A percentile compares a stretch with the other conserved stretches of the same genome.
Evolutionary conservation across 2,797 vertebrate species (phyloP).

Genomic region (Arctocebus calabarensis): DNA sequence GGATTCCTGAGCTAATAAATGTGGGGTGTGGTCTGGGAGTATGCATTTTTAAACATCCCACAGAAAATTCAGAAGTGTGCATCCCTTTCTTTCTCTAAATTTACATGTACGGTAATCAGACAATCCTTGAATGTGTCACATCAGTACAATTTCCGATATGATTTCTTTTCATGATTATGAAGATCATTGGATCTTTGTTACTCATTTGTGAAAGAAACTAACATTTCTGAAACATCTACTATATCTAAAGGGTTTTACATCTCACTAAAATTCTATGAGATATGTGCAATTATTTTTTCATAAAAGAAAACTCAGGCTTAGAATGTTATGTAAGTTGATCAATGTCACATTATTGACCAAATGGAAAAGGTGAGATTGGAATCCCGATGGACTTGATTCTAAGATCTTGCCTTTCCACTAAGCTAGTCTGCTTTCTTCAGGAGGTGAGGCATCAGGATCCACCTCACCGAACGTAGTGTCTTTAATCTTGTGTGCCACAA

Average conservation of each 20-base stretch:
- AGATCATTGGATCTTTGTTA: background rate
- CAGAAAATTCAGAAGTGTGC: background rate
- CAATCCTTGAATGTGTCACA: background rate
- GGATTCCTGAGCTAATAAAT: background rate
- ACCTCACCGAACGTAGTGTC: background rate
- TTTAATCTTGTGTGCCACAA: background rate
- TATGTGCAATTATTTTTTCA: background rate
- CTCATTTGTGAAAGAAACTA: background rate
- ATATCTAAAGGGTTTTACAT: background rate
- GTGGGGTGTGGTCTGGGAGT: background rate
- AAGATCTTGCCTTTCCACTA: background rate
- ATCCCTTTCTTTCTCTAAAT: background rate
- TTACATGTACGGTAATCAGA: background rate
- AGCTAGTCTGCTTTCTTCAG: background rate
- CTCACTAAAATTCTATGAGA: background rate
- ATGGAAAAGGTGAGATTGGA: slow-evolving; percentile 9
- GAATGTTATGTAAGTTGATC: background rate
- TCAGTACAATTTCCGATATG: background rate
- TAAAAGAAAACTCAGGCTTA: background rate
- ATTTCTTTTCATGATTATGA: background rate
- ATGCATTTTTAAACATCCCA: background rate
- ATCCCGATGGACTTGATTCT: slow-evolving; percentile 4
- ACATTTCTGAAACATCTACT: background rate
- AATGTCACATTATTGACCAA: slow-evolving; percentile 1
- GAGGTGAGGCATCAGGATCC: background rate